A percentile compares a stretch with the other conserved stretches of the same genome.
These are phyloP conservation scores for Chauna torquata DNA, from an alignment of 2,113 vertebrate species.

Conservation along the genomic window DNA sequence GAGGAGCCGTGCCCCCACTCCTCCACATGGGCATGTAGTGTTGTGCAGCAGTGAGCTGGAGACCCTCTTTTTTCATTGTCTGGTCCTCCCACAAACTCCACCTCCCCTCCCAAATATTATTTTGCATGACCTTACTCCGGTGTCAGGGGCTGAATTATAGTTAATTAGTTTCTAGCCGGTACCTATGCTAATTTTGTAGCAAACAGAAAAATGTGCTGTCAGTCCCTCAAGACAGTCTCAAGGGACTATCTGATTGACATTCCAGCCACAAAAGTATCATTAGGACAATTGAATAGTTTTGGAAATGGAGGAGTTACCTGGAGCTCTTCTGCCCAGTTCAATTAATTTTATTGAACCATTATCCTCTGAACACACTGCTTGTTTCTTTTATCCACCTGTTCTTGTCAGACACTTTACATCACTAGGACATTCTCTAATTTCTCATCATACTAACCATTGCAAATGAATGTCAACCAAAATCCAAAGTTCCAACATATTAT, in stretches of 20 bases:
- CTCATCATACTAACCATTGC: background rate
- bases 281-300: background rate
- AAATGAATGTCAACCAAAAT: background rate
- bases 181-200: background rate
- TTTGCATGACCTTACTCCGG: background rate
- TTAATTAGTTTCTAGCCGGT: background rate
- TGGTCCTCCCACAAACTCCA: background rate
- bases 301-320: background rate
- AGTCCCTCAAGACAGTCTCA: background rate
- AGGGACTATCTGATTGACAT: background rate
- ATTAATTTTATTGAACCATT: background rate
- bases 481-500: background rate
- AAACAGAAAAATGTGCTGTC: background rate
- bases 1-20: background rate
- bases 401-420: background rate
- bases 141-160: background rate
- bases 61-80: background rate
- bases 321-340: background rate
- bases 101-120: background rate
- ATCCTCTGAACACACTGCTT: background rate
- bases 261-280: background rate
- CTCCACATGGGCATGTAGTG: background rate
- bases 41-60: background rate
- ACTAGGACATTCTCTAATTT: background rate
- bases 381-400: background rate